These are phyloP conservation scores for Bombyx huttoni DNA, from an alignment of 2,888 invertebrate species.

Conservation along the genomic window DNA sequence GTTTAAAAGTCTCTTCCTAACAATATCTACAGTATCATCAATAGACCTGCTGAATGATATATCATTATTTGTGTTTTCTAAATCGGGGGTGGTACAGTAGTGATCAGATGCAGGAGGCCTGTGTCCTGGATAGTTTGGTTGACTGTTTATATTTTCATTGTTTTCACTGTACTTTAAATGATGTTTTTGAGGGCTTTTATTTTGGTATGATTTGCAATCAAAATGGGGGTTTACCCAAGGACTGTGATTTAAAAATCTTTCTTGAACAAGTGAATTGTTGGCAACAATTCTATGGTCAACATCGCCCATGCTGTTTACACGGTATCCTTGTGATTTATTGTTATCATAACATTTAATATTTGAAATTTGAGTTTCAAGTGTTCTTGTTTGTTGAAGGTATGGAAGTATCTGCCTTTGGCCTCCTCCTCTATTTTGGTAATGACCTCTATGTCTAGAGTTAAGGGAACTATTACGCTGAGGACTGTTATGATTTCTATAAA, in stretches of 20 bases:
- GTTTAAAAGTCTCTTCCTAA: conserved; percentile 43
- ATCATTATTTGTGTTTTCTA: conserved; percentile 41
- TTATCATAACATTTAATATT: conserved; percentile 21
- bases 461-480: conserved; percentile 17
- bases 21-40: conserved; percentile 59
- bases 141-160: conserved; percentile 25
- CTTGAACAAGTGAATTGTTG: conserved; percentile 9
- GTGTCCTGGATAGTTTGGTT: conserved; percentile 42
- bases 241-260: conserved; percentile 14
- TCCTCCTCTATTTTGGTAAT: conserved; percentile 18
- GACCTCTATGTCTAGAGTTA: conserved; percentile 16
- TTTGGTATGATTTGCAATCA: conserved; percentile 23
- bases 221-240: conserved; percentile 25
- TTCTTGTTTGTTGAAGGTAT: conserved; percentile 17
- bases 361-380: conserved; percentile 16
- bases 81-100: conserved; percentile 39
- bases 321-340: conserved; percentile 12
- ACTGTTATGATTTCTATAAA: conserved; percentile 20
- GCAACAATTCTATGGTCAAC: conserved; percentile 35
- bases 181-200: conserved; percentile 23
- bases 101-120: conserved; percentile 62
- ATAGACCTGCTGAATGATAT: conserved; percentile 50
- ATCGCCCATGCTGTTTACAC: conserved; percentile 49
- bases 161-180: conserved; percentile 19
- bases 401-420: conserved; percentile 16